These are phyloP conservation scores for Orchesella flavescens DNA, from an alignment of 2,888 invertebrate species.

Conservation along the genomic window DNA sequence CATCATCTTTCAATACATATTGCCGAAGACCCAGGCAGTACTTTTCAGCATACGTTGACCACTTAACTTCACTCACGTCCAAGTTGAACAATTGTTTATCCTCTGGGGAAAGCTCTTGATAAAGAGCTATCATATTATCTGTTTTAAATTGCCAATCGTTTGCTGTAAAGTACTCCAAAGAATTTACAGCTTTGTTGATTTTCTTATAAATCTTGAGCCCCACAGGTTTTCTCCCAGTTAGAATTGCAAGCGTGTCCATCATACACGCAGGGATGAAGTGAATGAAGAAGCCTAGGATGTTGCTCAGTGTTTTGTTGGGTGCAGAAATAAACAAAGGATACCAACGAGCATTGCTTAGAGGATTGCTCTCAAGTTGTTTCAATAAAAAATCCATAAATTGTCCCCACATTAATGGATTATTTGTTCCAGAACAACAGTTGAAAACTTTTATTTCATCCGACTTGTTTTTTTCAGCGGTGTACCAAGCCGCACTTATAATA, in stretches of 20 bases:
- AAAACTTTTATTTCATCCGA: slow-evolving; percentile 83
- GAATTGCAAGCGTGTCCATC: slow-evolving; percentile 84
- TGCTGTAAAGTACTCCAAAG: slow-evolving; percentile 83
- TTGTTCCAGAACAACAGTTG: slow-evolving; percentile 91
- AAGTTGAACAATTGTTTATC: slow-evolving; percentile 82
- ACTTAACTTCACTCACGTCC: slow-evolving; percentile 82
- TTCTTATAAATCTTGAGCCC: slow-evolving; percentile 86
- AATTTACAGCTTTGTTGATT: slow-evolving; percentile 84
- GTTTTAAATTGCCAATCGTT: slow-evolving; percentile 87
- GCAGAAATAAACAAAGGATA: slow-evolving; percentile 89
- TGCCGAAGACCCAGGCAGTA: slow-evolving; percentile 88
- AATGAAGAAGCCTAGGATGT: slow-evolving; percentile 83
- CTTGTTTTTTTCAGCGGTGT: slow-evolving; percentile 80
- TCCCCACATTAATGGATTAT: slow-evolving; percentile 85
- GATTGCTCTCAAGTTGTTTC: slow-evolving; percentile 89
- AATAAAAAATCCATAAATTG: slow-evolving; percentile 91
- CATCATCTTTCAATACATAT: slow-evolving; percentile 90
- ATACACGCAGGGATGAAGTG: slow-evolving; percentile 93
- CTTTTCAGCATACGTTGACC: slow-evolving; percentile 86
- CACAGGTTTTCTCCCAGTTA: slow-evolving; percentile 90
- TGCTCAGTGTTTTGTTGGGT: slow-evolving; percentile 83
- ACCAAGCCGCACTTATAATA: slow-evolving; percentile 76
- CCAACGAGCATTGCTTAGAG: slow-evolving; percentile 86
- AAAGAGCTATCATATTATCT: slow-evolving; percentile 80
- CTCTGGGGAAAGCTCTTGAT: slow-evolving; percentile 78